Evolutionary conservation across 2,888 invertebrate species (phyloP).

Genomic region (Orchestes rusci): DNA sequence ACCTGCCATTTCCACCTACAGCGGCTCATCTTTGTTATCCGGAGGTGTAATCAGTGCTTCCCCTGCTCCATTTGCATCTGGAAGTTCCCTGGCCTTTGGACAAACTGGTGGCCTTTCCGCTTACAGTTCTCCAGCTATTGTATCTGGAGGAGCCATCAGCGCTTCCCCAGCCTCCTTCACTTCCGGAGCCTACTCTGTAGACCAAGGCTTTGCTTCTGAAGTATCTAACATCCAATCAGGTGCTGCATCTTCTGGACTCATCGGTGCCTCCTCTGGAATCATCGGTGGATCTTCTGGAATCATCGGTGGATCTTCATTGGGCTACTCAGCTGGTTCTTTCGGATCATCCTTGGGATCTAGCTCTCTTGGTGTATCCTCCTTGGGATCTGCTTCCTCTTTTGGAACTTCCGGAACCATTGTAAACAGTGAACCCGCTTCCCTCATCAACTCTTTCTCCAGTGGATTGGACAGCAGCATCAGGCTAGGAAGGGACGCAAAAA

Average conservation of each 20-base stretch:
- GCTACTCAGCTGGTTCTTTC: background rate
- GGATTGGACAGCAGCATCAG: background rate
- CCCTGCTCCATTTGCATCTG: background rate
- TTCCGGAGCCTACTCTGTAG: conserved; percentile 2
- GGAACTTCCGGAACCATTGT: background rate
- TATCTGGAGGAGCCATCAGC: background rate
- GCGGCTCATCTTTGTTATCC: background rate
- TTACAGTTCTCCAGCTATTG: background rate
- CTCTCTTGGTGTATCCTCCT: background rate
- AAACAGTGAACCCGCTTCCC: background rate
- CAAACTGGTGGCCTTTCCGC: background rate
- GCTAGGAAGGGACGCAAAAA: background rate
- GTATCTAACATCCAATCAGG: conserved; percentile 12
- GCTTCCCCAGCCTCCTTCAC: background rate
- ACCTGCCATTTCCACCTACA: background rate
- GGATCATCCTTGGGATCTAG: background rate
- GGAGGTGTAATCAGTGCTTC: too few species aligned
- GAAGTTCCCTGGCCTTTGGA: background rate
- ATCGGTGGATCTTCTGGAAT: background rate
- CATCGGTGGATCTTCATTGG: conserved; percentile 5
- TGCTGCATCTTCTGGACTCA: background rate
- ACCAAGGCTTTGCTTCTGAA: conserved; percentile 10
- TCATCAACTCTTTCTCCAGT: background rate
- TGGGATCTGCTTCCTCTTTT: background rate
- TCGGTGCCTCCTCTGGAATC: background rate